Evolutionary conservation across 1,140 invertebrate species (phyloP).

Genomic region (Musca vetustissima): DNA sequence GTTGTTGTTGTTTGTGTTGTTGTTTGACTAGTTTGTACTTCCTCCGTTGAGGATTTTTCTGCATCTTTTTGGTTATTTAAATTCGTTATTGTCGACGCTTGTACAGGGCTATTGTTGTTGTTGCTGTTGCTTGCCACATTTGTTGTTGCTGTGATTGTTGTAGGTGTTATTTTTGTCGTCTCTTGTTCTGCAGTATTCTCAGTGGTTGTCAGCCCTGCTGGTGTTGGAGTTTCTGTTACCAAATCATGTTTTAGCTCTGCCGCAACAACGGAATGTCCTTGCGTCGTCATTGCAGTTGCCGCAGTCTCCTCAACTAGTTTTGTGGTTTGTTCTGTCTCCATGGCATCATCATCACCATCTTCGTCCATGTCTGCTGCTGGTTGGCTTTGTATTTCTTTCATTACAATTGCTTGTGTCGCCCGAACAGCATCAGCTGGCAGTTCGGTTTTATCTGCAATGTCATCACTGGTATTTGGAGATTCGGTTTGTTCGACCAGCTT

Average conservation of each 20-base stretch:
- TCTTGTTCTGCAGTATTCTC: background rate
- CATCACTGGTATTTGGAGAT: background rate
- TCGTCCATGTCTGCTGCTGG: conserved; percentile 4
- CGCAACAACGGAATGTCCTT: background rate
- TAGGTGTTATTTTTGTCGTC: background rate
- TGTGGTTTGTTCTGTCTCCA: conserved; percentile 13
- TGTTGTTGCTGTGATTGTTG: too few relatives aligned
- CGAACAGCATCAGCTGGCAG: background rate
- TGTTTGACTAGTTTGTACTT: too few relatives aligned
- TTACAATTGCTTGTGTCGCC: background rate
- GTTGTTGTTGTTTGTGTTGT: too few relatives aligned
- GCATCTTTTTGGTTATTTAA: too few relatives aligned
- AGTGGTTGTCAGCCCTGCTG: background rate
- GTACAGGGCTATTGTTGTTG: too few relatives aligned
- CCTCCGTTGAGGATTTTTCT: too few relatives aligned
- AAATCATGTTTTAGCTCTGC: conserved; percentile 16
- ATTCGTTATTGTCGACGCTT: too few relatives aligned
- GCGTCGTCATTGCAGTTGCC: background rate
- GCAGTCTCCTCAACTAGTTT: conserved; percentile 22
- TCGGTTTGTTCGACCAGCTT: background rate
- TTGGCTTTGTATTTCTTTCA: background rate
- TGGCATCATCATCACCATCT: conserved; percentile 1
- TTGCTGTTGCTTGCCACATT: too few relatives aligned
- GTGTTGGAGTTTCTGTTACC: background rate
- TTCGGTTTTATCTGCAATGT: background rate